Evolutionary conservation across 2,797 vertebrate genomes (phyloP).

Genomic region (Hybognathus amarus): DNA sequence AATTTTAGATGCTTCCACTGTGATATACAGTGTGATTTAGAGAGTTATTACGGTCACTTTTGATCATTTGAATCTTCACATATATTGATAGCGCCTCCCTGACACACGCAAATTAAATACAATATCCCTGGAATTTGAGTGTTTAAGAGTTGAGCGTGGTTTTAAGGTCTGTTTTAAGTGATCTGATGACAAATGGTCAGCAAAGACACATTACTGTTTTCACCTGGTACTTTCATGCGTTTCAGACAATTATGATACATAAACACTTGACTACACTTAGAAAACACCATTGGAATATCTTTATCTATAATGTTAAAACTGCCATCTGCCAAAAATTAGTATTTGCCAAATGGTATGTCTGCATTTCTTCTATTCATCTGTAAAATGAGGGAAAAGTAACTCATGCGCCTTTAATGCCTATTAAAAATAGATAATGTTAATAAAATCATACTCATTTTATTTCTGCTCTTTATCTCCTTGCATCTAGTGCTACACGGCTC

Average conservation of each 20-base stretch:
- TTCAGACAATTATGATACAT: neutral
- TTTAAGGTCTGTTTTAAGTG: no score
- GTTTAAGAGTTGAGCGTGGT: neutral
- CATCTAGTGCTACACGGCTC: conserved; percentile 84
- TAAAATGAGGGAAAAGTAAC: neutral
- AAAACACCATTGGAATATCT: neutral
- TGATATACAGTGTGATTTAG: neutral
- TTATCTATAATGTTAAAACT: neutral
- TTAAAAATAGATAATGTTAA: neutral
- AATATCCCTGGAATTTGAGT: neutral
- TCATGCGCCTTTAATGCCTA: neutral
- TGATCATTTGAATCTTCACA: neutral
- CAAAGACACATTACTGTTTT: neutral
- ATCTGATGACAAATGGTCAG: no score
- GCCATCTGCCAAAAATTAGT: neutral
- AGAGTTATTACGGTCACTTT: neutral
- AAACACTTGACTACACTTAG: neutral
- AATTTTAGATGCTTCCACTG: neutral
- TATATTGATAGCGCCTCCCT: neutral
- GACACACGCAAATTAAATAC: neutral
- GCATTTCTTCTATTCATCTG: neutral
- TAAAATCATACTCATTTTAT: neutral
- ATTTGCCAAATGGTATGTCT: neutral
- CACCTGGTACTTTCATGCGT: neutral
- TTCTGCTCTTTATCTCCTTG: conserved; percentile 5